Conservation (phyloP, 2,888 invertebrate genomes). For the Ceratothoa steindachneri region DNA sequence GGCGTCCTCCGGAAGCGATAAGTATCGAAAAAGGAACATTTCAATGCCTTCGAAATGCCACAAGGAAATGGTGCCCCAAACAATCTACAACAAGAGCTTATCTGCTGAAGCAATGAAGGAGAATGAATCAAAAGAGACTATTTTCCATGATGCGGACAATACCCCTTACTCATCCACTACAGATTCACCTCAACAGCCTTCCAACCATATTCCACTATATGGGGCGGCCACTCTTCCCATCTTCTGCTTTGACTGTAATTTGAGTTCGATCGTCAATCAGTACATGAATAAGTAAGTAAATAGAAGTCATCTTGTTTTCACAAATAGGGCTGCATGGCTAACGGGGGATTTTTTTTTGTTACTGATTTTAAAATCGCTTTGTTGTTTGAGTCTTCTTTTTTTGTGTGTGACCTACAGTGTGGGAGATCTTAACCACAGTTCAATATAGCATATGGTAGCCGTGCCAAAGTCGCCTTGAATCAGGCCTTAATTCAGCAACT, state of each 20-base stretch:
- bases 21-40: constrained; percentile 30
- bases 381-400: no score
- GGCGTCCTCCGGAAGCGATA: constrained; percentile 16
- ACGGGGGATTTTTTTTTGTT: no score
- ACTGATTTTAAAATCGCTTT: no score
- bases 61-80: constrained; percentile 5
- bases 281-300: constrained; percentile 32
- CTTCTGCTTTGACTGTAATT: constrained; percentile 45
- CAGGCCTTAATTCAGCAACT: no score
- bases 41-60: constrained; percentile 45
- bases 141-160: not conserved
- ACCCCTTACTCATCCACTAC: not conserved
- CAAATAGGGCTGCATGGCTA: no score
- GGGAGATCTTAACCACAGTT: no score
- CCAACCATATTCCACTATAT: constrained; percentile 27
- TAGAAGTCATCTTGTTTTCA: no score
- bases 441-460: no score
- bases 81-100: constrained; percentile 20
- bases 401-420: no score
- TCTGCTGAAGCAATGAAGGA: constrained; percentile 35
- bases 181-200: not conserved
- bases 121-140: not conserved
- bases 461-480: no score
- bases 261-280: constrained; percentile 41
- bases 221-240: constrained; percentile 43